Conservation (phyloP, 2,113 vertebrate species). For the Gnathonemus longibarbis region DNA sequence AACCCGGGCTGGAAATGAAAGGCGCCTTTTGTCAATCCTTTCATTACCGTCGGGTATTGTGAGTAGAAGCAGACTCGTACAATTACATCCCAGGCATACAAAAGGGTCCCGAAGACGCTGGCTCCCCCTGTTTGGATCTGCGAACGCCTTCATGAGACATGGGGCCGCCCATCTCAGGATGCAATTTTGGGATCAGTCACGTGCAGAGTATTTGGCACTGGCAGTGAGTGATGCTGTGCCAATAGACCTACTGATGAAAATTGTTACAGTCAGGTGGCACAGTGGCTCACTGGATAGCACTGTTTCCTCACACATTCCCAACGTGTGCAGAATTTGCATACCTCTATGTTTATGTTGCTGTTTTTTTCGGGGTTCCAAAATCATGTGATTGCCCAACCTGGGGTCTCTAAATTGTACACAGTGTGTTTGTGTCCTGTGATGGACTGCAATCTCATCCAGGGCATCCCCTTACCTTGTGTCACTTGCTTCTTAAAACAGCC, state of each 20-base stretch:
- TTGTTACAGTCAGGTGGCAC: background rate
- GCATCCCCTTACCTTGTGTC: background rate
- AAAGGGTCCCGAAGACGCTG: conserved; percentile 15
- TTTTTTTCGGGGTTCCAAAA: background rate
- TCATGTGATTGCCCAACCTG: background rate
- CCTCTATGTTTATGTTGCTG: background rate
- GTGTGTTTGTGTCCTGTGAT: background rate
- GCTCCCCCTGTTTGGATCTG: background rate
- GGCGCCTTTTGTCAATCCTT: conserved; percentile 36
- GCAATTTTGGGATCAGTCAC: background rate
- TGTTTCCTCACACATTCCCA: background rate
- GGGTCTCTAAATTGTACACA: background rate
- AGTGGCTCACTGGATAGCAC: background rate
- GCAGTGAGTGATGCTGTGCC: background rate
- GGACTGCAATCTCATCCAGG: background rate
- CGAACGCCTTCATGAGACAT: background rate
- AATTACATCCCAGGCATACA: conserved; percentile 32
- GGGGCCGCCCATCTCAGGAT: background rate
- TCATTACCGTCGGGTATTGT: conserved; percentile 42
- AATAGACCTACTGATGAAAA: background rate
- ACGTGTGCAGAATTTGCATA: background rate
- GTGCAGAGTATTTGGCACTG: background rate
- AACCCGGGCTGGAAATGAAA: conserved; percentile 27
- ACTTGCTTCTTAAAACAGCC: background rate
- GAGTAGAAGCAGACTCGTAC: conserved; percentile 35